Conservation (phyloP, 2,113 vertebrate species). For the Shinisaurus crocodilurus region DNA sequence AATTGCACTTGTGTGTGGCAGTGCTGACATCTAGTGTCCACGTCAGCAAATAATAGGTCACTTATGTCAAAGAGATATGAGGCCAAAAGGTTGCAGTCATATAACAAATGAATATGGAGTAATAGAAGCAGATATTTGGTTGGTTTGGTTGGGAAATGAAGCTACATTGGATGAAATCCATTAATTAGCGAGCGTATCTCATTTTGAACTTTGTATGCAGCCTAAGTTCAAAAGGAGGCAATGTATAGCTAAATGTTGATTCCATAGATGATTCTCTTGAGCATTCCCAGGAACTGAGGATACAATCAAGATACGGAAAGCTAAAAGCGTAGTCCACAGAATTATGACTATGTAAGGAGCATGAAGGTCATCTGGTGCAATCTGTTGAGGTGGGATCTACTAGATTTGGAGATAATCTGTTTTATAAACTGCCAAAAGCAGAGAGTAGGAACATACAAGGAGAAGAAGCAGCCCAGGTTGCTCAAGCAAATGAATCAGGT, state of each 20-base stretch:
- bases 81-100: background rate
- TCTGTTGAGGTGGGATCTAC: background rate
- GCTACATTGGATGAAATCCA: background rate
- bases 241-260: background rate
- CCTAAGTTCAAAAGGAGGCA: background rate
- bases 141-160: accelerated
- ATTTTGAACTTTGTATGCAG: background rate
- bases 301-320: background rate
- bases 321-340: background rate
- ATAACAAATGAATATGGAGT: constrained; percentile 17
- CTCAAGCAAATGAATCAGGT: background rate
- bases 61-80: constrained; percentile 18
- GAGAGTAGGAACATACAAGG: background rate
- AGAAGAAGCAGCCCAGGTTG: background rate
- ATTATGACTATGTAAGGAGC: background rate
- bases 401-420: background rate
- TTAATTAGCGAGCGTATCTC: background rate
- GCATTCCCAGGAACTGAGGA: background rate
- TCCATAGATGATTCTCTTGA: background rate
- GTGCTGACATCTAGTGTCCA: constrained; percentile 77
- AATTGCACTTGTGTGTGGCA: background rate
- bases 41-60: background rate
- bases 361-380: background rate
- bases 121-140: constrained; percentile 14
- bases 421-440: background rate